phyloP scores from a whole-genome alignment of 2,113 vertebrate species.

The Pangasianodon hypophthalmus region DNA sequence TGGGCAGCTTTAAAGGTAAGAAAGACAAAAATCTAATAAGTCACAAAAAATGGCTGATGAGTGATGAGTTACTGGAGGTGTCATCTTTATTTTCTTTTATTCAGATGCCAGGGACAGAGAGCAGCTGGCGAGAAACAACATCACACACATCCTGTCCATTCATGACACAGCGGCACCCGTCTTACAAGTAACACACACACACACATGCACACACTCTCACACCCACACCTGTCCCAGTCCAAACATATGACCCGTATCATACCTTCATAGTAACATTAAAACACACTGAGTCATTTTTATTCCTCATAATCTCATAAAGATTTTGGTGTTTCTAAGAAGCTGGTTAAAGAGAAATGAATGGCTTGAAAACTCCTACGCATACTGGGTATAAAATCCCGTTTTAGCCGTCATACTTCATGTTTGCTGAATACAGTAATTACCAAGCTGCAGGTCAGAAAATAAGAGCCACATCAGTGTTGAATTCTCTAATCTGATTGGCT shows the following conservation, averaged over 20 bases:
- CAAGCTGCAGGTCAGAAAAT: not conserved
- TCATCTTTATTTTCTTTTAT: not conserved
- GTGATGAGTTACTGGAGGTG: not conserved
- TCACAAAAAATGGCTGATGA: not conserved
- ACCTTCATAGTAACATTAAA: not conserved
- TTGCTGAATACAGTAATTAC: not conserved
- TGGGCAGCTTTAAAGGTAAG: conserved; percentile 95
- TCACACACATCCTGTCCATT: conserved; percentile 91
- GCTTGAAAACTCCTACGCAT: not conserved
- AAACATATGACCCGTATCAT: not conserved
- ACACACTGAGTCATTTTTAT: not conserved
- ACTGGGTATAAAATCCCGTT: not conserved
- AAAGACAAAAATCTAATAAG: not conserved
- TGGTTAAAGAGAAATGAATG: not conserved
- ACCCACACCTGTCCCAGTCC: not conserved
- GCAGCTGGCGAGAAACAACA: conserved; percentile 87
- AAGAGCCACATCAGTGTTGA: not conserved
- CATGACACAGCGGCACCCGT: conserved; percentile 88
- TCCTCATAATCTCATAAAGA: not conserved
- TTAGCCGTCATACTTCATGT: not conserved
- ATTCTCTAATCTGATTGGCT: not conserved
- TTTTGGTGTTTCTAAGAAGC: not conserved
- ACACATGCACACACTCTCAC: conserved; percentile 4
- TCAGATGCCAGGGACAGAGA: conserved; percentile 89
- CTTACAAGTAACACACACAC: conserved; percentile 78